These are phyloP conservation scores for Bovichtus variegatus DNA, from an alignment of 2,797 vertebrate genomes.

Conservation along the genomic window DNA sequence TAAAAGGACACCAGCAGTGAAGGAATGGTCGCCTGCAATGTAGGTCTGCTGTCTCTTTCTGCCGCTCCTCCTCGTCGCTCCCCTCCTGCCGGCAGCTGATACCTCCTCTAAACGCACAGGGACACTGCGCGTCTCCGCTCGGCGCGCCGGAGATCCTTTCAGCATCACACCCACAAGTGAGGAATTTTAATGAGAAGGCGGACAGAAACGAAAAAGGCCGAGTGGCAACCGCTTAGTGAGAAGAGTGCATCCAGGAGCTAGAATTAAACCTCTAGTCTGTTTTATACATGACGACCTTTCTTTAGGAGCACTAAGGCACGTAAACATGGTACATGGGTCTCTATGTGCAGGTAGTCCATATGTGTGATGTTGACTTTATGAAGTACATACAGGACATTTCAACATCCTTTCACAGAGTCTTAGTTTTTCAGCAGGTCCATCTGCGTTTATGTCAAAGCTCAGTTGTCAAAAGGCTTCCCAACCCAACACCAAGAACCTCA, in stretches of 20 bases:
- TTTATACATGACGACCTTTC: neutral
- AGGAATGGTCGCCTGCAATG: slow-evolving; percentile 74
- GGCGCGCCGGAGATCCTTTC: slow-evolving; percentile 73
- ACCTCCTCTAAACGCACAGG: slow-evolving; percentile 84
- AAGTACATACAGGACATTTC: neutral
- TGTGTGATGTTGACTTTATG: neutral
- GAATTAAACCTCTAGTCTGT: neutral
- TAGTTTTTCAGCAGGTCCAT: neutral
- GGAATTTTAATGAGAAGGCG: slow-evolving; percentile 81
- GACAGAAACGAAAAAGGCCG: slow-evolving; percentile 70
- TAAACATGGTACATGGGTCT: neutral
- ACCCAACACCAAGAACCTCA: neutral
- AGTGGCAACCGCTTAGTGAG: slow-evolving; percentile 39
- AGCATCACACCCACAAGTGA: slow-evolving; percentile 79
- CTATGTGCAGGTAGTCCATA: neutral
- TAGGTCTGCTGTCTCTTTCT: slow-evolving; percentile 56
- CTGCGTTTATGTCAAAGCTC: neutral
- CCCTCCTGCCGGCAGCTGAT: slow-evolving; percentile 80
- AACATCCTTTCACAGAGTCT: neutral
- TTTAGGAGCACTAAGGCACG: neutral
- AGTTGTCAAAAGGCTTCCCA: neutral
- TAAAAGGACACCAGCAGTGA: slow-evolving; percentile 57
- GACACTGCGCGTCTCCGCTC: slow-evolving; percentile 78
- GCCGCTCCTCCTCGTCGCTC: slow-evolving; percentile 72
- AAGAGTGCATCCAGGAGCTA: neutral